Percentiles rank a stretch among this genome's conserved stretches.
phyloP scores from a whole-genome alignment of 2,113 vertebrate species.

The Corythaixoides concolor region DNA sequence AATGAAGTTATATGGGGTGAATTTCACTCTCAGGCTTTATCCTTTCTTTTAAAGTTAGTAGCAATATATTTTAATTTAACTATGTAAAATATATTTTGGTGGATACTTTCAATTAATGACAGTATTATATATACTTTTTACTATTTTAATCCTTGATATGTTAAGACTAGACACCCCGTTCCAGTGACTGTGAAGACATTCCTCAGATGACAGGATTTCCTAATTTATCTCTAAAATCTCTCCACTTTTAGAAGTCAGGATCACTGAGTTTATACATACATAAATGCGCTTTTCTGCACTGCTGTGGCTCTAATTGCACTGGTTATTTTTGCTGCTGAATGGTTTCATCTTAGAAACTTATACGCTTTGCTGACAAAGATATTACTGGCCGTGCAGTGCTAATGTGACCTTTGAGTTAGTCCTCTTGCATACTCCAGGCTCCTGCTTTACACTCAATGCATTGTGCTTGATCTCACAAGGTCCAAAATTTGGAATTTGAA shows the following conservation, averaged over 20 bases:
- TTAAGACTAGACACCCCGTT: neutral
- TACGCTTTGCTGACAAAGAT: neutral
- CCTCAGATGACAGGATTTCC: neutral
- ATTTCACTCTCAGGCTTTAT: neutral
- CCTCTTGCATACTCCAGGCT: neutral
- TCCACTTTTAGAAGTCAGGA: neutral
- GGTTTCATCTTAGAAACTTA: neutral
- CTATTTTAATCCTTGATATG: neutral
- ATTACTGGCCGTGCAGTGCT: neutral
- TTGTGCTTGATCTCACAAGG: neutral
- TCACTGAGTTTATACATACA: neutral
- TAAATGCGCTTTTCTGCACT: neutral
- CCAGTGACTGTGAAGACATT: neutral
- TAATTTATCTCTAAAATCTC: neutral
- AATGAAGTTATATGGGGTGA: conserved; percentile 7
- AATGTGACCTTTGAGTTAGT: neutral
- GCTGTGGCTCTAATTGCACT: neutral
- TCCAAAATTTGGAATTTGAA: neutral
- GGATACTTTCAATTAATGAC: neutral
- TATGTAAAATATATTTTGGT: neutral
- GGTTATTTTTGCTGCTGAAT: neutral
- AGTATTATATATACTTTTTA: neutral
- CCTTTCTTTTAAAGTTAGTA: neutral
- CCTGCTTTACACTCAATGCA: neutral
- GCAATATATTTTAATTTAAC: neutral